Conservation (phyloP, 2,797 vertebrate species). For the Gymnothorax reevesii region DNA sequence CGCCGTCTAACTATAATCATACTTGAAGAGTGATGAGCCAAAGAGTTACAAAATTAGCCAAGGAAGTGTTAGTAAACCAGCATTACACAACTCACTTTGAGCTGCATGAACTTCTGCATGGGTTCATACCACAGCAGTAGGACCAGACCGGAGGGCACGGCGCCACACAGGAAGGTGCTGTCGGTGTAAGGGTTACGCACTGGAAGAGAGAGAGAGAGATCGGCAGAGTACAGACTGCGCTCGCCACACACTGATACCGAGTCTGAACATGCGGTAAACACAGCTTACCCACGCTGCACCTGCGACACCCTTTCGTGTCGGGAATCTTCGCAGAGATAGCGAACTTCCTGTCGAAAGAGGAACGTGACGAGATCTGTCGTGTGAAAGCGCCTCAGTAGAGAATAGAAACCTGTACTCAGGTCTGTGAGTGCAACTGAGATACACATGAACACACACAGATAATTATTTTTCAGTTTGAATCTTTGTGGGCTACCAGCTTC, state of each 20-base stretch:
- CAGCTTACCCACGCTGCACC: slow-evolving; percentile 93
- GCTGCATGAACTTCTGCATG: slow-evolving; percentile 75
- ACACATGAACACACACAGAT: no score
- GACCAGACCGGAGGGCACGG: slow-evolving; percentile 64
- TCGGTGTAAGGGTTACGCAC: slow-evolving; percentile 73
- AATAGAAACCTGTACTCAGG: neutral
- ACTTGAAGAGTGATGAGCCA: no score
- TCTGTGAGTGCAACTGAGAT: no score
- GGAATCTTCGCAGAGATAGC: slow-evolving; percentile 96
- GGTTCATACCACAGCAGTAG: slow-evolving; percentile 78
- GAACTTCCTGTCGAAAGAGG: slow-evolving; percentile 83
- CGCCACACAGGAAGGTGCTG: slow-evolving; percentile 69
- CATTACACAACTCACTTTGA: slow-evolving; percentile 62
- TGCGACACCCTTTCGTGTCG: slow-evolving; percentile 97
- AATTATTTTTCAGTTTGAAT: no score
- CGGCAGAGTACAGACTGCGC: neutral
- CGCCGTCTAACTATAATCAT: no score
- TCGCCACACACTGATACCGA: neutral
- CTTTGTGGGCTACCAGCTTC: neutral
- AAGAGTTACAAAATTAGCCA: neutral
- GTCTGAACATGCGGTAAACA: neutral
- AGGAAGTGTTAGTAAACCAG: neutral
- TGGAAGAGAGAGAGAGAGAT: slow-evolving; percentile 34
- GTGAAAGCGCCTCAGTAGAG: neutral
- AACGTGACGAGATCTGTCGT: neutral